Evolutionary conservation across 2,888 invertebrate genomes (phyloP).

Genomic region (Pseudoips prasinana): DNA sequence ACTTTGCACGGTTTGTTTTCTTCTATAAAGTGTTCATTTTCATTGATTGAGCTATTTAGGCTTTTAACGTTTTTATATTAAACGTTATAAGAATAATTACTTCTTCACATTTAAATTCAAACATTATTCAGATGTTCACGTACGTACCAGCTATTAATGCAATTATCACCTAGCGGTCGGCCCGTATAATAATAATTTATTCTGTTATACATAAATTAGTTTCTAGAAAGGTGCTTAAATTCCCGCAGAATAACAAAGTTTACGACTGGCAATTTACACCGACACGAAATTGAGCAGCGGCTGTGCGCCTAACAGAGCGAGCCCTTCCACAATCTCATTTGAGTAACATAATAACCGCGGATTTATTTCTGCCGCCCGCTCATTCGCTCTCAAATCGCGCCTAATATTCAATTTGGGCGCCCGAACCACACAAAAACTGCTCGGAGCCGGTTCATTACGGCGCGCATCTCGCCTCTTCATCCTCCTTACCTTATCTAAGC

Average conservation of each 20-base stretch:
- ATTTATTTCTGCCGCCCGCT: slow-evolving; percentile 77
- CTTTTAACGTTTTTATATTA: no score
- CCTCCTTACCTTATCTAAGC: slow-evolving; percentile 81
- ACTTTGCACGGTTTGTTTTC: no score
- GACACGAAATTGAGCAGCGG: slow-evolving; percentile 69
- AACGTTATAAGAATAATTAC: no score
- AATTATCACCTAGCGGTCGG: slow-evolving; percentile 21
- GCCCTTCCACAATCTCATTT: slow-evolving; percentile 75
- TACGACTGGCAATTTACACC: slow-evolving; percentile 69
- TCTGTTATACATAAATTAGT: background rate
- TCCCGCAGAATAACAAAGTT: slow-evolving; percentile 61
- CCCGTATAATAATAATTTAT: slow-evolving; percentile 14
- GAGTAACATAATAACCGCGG: slow-evolving; percentile 79
- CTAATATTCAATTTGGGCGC: slow-evolving; percentile 80
- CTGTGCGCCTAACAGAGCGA: slow-evolving; percentile 62
- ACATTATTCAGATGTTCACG: no score
- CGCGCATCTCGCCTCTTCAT: slow-evolving; percentile 80
- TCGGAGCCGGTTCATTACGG: slow-evolving; percentile 79
- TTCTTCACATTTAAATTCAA: no score
- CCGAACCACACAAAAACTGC: slow-evolving; percentile 79
- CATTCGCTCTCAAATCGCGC: slow-evolving; percentile 78
- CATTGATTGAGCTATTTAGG: no score
- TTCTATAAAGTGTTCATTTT: no score
- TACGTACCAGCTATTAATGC: no score
- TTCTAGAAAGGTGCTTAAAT: slow-evolving; percentile 47